phyloP scores from a whole-genome alignment of 2,888 invertebrate species.

The Merodon equestris region DNA sequence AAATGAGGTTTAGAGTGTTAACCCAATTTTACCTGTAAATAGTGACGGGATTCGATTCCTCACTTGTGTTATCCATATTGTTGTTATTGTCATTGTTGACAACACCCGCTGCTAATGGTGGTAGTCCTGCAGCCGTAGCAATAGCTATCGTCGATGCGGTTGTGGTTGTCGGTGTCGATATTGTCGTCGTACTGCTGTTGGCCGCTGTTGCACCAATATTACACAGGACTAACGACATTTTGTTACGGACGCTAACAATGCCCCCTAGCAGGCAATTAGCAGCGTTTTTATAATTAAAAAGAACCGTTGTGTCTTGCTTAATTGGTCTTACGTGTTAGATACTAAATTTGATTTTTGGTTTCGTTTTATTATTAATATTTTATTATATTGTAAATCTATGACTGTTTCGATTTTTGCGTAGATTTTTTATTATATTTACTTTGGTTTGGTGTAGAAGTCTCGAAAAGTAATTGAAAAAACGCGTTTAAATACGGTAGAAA shows the following conservation, averaged over 20 bases:
- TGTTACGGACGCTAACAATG: conserved; percentile 53
- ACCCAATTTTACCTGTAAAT: conserved; percentile 87
- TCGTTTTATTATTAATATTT: background rate
- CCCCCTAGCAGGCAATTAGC: conserved; percentile 59
- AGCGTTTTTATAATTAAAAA: conserved; percentile 49
- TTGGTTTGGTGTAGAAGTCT: conserved; percentile 54
- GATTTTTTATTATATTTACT: conserved; percentile 1
- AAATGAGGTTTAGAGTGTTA: background rate
- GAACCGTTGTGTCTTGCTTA: conserved; percentile 59
- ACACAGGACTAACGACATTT: conserved; percentile 61
- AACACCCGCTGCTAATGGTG: conserved; percentile 29
- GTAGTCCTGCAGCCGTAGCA: conserved; percentile 19
- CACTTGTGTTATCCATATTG: conserved; percentile 89
- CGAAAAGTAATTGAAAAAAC: conserved; percentile 59
- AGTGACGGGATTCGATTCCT: conserved; percentile 91
- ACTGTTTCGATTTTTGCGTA: background rate
- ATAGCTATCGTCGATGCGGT: conserved; percentile 63
- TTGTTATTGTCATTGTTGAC: conserved; percentile 82
- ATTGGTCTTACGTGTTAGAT: conserved; percentile 34
- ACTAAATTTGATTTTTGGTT: conserved; percentile 21
- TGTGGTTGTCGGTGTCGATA: conserved; percentile 71
- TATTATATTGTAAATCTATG: too few species aligned
- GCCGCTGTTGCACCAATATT: conserved; percentile 60
- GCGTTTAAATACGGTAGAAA: conserved; percentile 48
- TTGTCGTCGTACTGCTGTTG: conserved; percentile 71